Evolutionary conservation across 2,888 invertebrate genomes (phyloP).

Genomic region (Orchesellides sinensis): DNA sequence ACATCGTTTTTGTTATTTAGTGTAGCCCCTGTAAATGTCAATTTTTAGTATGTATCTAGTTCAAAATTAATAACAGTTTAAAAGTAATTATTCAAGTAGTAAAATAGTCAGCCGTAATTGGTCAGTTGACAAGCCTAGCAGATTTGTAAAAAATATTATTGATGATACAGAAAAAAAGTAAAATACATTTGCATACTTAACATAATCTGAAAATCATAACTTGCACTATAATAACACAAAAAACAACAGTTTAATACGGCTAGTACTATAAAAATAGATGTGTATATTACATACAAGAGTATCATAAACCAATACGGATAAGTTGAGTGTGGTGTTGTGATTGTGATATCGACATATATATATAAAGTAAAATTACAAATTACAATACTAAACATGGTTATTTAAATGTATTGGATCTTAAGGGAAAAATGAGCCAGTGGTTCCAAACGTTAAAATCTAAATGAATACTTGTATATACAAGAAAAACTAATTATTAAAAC

Average conservation of each 20-base stretch:
- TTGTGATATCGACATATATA: slow-evolving; percentile 71
- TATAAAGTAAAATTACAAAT: slow-evolving; percentile 51
- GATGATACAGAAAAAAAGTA: neutral
- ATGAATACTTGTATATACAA: neutral
- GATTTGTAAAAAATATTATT: slow-evolving; percentile 17
- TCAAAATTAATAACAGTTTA: no score
- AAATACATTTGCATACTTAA: neutral
- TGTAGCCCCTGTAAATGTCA: no score
- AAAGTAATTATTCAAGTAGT: no score
- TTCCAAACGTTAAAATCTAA: slow-evolving; percentile 29
- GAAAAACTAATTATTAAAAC: no score
- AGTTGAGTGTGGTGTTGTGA: slow-evolving; percentile 72
- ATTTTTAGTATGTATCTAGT: no score
- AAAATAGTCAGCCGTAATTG: slow-evolving; percentile 25
- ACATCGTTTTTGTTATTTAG: no score
- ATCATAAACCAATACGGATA: slow-evolving; percentile 28
- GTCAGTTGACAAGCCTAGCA: slow-evolving; percentile 17
- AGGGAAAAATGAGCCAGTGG: slow-evolving; percentile 52
- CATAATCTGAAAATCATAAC: neutral
- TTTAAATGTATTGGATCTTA: slow-evolving; percentile 28
- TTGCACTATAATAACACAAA: slow-evolving; percentile 10
- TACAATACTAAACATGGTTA: slow-evolving; percentile 18
- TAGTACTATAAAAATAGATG: slow-evolving; percentile 12
- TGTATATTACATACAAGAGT: neutral
- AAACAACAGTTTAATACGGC: neutral